These are phyloP conservation scores for Phocides pigmalion DNA, from an alignment of 1,140 invertebrate species.

Conservation along the genomic window DNA sequence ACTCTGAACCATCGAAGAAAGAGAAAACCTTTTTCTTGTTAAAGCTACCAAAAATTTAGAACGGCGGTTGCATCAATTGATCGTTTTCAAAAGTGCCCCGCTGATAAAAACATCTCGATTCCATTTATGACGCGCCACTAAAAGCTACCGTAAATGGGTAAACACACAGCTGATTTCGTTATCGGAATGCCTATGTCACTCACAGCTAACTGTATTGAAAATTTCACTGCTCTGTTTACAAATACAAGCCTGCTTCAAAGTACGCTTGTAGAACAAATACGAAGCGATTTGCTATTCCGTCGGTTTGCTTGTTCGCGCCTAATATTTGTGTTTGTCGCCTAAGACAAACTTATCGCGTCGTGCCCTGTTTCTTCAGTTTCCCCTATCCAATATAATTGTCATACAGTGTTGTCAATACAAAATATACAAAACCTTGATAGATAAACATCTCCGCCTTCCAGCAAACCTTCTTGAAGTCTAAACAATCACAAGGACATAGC, in stretches of 20 bases:
- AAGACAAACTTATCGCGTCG: constrained; percentile 62
- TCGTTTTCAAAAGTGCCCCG: constrained; percentile 6
- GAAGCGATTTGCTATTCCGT: constrained; percentile 72
- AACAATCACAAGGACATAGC: too few relatives aligned
- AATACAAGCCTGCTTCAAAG: constrained; percentile 63
- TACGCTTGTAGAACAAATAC: constrained; percentile 68
- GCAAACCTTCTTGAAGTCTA: too few relatives aligned
- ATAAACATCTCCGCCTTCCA: too few relatives aligned
- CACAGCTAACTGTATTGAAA: constrained; percentile 69
- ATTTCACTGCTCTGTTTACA: constrained; percentile 66
- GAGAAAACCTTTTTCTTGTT: not conserved
- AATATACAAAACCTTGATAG: too few relatives aligned
- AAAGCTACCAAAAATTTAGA: not conserved
- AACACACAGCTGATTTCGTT: constrained; percentile 52
- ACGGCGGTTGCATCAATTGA: constrained; percentile 21
- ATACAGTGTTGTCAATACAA: too few relatives aligned
- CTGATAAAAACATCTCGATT: constrained; percentile 19
- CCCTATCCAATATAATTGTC: constrained; percentile 19
- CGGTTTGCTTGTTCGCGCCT: constrained; percentile 60
- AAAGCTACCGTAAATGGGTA: constrained; percentile 27
- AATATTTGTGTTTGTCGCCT: constrained; percentile 75
- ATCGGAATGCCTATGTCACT: constrained; percentile 56
- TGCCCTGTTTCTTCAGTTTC: constrained; percentile 32
- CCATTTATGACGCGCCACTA: constrained; percentile 28
- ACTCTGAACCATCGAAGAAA: not conserved